Percentiles rank a stretch among this genome's conserved stretches.
phyloP scores from a whole-genome alignment of 2,888 invertebrate species.

The Serrognathus titanus region DNA sequence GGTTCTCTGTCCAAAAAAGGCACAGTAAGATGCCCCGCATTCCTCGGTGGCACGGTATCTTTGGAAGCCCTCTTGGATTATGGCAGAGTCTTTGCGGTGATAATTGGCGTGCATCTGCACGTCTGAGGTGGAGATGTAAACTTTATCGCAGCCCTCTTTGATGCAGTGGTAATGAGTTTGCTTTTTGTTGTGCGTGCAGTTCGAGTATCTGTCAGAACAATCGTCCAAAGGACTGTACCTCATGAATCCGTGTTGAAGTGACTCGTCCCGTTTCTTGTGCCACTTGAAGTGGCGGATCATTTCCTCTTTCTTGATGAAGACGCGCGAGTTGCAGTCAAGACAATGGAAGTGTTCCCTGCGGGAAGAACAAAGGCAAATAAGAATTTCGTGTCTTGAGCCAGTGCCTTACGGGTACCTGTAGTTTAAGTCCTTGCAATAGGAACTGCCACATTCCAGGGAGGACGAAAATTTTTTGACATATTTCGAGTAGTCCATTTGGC shows the following conservation, averaged over 20 bases:
- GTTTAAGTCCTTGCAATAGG: constrained; percentile 83
- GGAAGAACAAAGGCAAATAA: constrained; percentile 14
- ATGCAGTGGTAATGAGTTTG: constrained; percentile 98
- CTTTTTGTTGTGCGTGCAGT: constrained; percentile 87
- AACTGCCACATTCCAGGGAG: constrained; percentile 77
- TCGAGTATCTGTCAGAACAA: constrained; percentile 76
- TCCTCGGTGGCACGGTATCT: constrained; percentile 94
- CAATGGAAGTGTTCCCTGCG: constrained; percentile 92
- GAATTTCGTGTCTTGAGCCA: background rate
- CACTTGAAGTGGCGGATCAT: constrained; percentile 99
- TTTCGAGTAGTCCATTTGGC: constrained; percentile 82
- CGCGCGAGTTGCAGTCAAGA: constrained; percentile 70
- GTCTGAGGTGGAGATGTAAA: constrained; percentile 97
- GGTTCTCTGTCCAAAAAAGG: constrained; percentile 90
- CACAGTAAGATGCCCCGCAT: constrained; percentile 86
- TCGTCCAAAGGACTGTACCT: constrained; percentile 90
- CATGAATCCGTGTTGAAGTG: constrained; percentile 91
- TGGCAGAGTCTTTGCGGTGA: constrained; percentile 95
- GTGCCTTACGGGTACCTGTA: constrained; percentile 54
- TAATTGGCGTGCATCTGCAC: constrained; percentile 99
- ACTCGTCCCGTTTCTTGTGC: constrained; percentile 98
- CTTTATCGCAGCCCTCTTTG: constrained; percentile 90
- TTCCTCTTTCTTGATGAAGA: constrained; percentile 97
- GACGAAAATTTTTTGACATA: constrained; percentile 83
- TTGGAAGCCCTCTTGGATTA: constrained; percentile 96